A percentile compares a stretch with the other conserved stretches of the same genome.
Evolutionary conservation across 2,797 vertebrate species (phyloP).

Genomic region (Vipera ursinii): DNA sequence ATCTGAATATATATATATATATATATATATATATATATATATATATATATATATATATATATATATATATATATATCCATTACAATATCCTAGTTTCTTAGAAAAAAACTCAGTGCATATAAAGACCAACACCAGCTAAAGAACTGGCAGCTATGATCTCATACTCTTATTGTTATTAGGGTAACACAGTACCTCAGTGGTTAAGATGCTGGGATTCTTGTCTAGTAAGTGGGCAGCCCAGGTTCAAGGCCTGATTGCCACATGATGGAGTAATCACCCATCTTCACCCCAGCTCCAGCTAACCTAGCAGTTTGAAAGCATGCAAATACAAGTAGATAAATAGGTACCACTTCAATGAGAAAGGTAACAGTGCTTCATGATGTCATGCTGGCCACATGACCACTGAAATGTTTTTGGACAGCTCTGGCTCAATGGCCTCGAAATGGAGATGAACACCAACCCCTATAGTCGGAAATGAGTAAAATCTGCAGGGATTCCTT

Average conservation of each 20-base stretch:
- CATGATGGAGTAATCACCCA: background rate
- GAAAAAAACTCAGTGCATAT: background rate
- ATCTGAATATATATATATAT: background rate
- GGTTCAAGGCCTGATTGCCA: background rate
- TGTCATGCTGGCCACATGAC: background rate
- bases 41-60: background rate
- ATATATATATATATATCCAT: background rate
- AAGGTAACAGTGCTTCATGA: background rate
- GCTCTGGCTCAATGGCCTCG: background rate
- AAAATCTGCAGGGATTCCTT: background rate
- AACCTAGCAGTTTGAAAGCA: background rate
- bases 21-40: background rate
- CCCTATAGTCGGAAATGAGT: background rate
- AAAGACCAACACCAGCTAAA: background rate
- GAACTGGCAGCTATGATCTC: background rate
- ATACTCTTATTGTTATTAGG: background rate
- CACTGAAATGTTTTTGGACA: background rate
- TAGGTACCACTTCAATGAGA: background rate
- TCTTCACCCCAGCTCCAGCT: background rate
- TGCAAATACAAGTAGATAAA: background rate
- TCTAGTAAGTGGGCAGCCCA: background rate
- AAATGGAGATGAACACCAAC: background rate
- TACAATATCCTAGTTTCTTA: background rate
- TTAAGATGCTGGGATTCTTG: background rate
- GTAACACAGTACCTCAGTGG: background rate